phyloP scores from a whole-genome alignment of 1,140 invertebrate genomes.

The Popillia japonica region DNA sequence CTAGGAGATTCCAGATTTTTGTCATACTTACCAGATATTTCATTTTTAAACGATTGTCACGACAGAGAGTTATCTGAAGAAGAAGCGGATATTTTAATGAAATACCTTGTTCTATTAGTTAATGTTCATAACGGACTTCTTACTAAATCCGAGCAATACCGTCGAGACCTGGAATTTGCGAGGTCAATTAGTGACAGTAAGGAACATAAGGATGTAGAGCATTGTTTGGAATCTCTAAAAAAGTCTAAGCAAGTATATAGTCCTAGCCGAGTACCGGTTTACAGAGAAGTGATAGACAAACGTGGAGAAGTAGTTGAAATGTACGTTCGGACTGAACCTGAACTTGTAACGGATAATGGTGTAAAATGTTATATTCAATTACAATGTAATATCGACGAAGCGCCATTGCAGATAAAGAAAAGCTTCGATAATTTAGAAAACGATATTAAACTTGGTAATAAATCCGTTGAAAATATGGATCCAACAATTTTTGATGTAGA shows the following conservation, averaged over 20 bases:
- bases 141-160: conserved; percentile 37
- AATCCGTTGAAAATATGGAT: conserved; percentile 21
- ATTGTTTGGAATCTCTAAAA: conserved; percentile 30
- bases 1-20: conserved; percentile 37
- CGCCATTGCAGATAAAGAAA: conserved; percentile 30
- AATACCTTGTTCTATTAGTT: conserved; percentile 32
- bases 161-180: conserved; percentile 37
- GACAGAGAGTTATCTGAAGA: background rate
- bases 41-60: conserved; percentile 30
- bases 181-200: background rate
- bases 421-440: conserved; percentile 21
- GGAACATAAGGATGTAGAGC: conserved; percentile 21
- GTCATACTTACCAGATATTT: conserved; percentile 37
- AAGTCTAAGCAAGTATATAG: background rate
- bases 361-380: conserved; percentile 31
- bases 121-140: conserved; percentile 36
- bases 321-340: background rate
- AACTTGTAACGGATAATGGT: conserved; percentile 2
- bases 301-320: conserved; percentile 33
- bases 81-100: conserved; percentile 36
- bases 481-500: background rate
- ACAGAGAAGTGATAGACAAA: conserved; percentile 14
- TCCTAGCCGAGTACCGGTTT: background rate
- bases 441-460: conserved; percentile 16
- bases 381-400: conserved; percentile 30